Percentiles rank a stretch among this genome's conserved stretches.
Evolutionary conservation across 2,113 vertebrate genomes (phyloP).

Genomic region (Pontoporia blainvillei): DNA sequence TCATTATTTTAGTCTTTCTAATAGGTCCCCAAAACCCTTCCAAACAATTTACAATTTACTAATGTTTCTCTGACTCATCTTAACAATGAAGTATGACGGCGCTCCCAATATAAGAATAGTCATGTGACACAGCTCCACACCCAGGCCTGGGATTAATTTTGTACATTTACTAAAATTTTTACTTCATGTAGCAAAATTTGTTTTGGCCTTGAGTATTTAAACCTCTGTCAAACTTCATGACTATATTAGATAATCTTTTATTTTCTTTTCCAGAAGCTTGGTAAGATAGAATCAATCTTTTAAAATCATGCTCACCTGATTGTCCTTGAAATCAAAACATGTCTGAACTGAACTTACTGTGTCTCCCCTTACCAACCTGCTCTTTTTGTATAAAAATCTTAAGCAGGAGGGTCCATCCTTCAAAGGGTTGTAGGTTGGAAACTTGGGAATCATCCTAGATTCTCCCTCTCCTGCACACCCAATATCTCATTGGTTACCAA

Average conservation of each 20-base stretch:
- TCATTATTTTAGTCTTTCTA: conserved; percentile 7
- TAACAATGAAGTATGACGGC: not conserved
- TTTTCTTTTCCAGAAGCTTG: not conserved
- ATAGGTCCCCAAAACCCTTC: not conserved
- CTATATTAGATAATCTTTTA: not conserved
- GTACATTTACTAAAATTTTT: not conserved
- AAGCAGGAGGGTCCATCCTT: not conserved
- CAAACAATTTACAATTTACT: not conserved
- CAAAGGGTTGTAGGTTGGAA: not conserved
- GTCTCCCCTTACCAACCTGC: not conserved
- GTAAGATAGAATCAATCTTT: not conserved
- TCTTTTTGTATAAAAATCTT: not conserved
- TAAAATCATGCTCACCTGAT: not conserved
- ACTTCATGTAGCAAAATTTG: not conserved
- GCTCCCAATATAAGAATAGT: not conserved
- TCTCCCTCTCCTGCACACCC: not conserved
- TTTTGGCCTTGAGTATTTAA: not conserved
- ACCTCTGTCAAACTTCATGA: not conserved
- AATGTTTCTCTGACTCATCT: conserved; percentile 19
- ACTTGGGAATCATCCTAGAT: not conserved
- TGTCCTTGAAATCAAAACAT: conserved; percentile 17
- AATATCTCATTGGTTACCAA: not conserved
- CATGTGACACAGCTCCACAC: not conserved
- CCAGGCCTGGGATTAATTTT: not conserved
- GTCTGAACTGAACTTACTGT: not conserved